Conservation (phyloP, 2,113 vertebrate species). For the Agapornis roseicollis region DNA sequence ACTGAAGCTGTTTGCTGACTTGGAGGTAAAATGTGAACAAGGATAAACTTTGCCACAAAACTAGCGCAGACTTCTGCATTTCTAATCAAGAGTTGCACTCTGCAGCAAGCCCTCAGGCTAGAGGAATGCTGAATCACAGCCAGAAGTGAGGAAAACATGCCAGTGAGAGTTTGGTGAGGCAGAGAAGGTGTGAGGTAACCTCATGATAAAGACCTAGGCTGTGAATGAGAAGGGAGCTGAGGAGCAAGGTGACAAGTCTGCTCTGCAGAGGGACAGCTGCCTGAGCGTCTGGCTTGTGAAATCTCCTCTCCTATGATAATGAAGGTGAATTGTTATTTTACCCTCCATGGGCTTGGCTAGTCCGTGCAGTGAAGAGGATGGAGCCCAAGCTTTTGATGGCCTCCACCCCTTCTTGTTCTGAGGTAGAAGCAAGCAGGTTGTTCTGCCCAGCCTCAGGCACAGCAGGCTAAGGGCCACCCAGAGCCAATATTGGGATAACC, state of each 20-base stretch:
- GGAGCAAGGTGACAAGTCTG: background rate
- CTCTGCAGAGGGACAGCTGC: background rate
- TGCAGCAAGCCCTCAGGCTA: background rate
- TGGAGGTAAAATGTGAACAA: background rate
- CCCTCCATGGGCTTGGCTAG: background rate
- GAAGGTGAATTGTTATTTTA: background rate
- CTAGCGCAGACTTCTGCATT: background rate
- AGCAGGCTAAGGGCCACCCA: fast-evolving
- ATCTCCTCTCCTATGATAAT: background rate
- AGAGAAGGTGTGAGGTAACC: background rate
- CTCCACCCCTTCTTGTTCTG: background rate
- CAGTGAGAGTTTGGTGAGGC: background rate
- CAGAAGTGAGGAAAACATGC: background rate
- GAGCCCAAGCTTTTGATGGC: background rate
- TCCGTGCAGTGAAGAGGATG: background rate
- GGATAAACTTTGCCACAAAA: background rate
- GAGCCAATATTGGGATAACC: background rate
- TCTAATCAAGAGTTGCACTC: background rate
- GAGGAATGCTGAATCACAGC: background rate
- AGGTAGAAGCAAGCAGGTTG: background rate
- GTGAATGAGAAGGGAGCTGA: background rate
- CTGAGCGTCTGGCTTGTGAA: background rate
- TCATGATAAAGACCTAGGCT: background rate
- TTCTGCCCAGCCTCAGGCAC: background rate
- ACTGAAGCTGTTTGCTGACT: background rate